These are phyloP conservation scores for Campopleginae sp. DNA, from an alignment of 2,888 invertebrate species.

Conservation along the genomic window DNA sequence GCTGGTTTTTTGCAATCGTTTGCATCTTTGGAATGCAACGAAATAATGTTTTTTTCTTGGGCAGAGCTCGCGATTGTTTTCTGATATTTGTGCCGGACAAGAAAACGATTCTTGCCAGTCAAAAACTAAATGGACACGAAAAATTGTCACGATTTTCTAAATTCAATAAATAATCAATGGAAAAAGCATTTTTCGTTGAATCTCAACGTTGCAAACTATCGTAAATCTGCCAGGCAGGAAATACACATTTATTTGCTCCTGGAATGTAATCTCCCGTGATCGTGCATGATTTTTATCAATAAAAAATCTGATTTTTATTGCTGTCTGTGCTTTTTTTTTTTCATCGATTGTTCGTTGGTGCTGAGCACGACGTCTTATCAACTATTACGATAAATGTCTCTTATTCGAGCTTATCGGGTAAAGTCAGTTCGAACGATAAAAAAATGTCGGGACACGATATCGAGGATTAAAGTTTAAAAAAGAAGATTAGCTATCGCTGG, in stretches of 20 bases:
- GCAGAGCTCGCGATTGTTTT: too few species aligned
- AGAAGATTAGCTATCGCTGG: background rate
- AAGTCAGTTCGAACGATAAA: background rate
- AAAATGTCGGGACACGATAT: constrained; percentile 1
- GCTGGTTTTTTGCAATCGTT: background rate
- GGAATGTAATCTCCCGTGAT: background rate
- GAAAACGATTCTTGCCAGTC: too few species aligned
- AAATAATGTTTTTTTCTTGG: too few species aligned
- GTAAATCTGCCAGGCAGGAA: background rate
- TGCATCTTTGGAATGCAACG: too few species aligned
- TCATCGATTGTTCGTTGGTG: constrained; percentile 4
- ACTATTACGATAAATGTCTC: background rate
- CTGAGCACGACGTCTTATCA: background rate
- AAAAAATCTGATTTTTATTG: background rate
- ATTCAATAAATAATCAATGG: too few species aligned
- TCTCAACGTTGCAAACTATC: too few species aligned
- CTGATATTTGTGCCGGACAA: too few species aligned
- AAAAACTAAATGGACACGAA: too few species aligned
- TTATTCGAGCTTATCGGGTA: constrained; percentile 12
- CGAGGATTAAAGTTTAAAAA: constrained; percentile 17
- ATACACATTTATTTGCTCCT: background rate
- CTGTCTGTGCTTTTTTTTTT: background rate
- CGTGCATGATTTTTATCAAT: constrained; percentile 2
- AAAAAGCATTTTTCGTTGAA: too few species aligned
- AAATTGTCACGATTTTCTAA: too few species aligned